Conservation (phyloP, 2,113 vertebrate species). For the Brienomyrus brachyistius region DNA sequence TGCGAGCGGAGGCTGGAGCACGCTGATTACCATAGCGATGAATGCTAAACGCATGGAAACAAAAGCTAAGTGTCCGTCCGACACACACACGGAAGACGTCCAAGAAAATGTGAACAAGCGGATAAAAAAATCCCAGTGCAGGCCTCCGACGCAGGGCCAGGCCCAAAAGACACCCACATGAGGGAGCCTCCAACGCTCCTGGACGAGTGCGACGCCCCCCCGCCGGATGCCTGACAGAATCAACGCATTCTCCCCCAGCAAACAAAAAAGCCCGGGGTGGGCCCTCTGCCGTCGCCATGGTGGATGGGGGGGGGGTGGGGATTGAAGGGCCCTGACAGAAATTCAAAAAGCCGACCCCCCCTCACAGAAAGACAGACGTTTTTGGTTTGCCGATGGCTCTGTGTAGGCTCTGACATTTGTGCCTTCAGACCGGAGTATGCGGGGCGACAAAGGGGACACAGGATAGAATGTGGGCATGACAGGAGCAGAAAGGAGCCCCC, state of each 20-base stretch:
- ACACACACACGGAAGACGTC: background rate
- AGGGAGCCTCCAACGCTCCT: background rate
- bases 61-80: constrained; percentile 5
- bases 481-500: constrained; percentile 39
- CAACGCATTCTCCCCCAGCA: background rate
- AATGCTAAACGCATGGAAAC: background rate
- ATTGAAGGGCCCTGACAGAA: constrained; percentile 24
- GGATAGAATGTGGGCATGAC: constrained; percentile 39
- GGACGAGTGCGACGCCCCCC: background rate
- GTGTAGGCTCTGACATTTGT: constrained; percentile 37
- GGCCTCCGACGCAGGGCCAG: background rate
- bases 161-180: background rate
- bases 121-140: background rate
- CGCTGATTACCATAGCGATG: constrained; percentile 12
- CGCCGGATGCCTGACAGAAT: background rate
- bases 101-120: background rate
- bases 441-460: constrained; percentile 26
- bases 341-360: background rate
- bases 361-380: constrained; percentile 1
- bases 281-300: constrained; percentile 7
- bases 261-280: constrained; percentile 10
- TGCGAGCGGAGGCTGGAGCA: background rate
- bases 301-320: background rate
- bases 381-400: constrained; percentile 25
- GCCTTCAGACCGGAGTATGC: constrained; percentile 22